Evolutionary conservation across 2,797 vertebrate species (phyloP), one percentile per base, ranked within the genome.

Genomic region (Neosilurus hyrtlii): DNA sequence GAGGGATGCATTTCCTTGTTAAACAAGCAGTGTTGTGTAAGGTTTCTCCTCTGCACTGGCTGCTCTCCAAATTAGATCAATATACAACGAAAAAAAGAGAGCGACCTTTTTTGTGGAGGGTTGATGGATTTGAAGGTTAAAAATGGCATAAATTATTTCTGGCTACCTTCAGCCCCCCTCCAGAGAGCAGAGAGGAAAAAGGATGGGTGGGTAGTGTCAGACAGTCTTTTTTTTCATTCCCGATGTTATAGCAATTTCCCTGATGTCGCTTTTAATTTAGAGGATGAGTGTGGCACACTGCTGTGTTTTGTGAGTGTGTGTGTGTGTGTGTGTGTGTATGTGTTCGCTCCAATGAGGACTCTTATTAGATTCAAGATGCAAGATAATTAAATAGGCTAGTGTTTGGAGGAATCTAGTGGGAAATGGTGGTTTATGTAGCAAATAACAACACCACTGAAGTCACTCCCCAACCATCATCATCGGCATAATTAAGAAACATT

Each of bases 221-320:
- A 66, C 76, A 75, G 10, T 73, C 37, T 81, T 70, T 85, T 65
- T 59, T 84, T 78, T n/a, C 51, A 83, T 86, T 86, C 86, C 56
- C 76, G 81, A 87, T 71, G 62, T 86, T 88, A 87, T 79, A 83
- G 85, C 87, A 86, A 88, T 89, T 89, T 88, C 85, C 88, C 88
- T 88, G 87, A 89, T 86, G 90, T 87, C 86, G 67, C 86, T 89
- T 89, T 88, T 89, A 86, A 90, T 89, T 89, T 89, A 86, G 71
- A n/a, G 85, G 83, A 85, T 18, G 51, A 80, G 75, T 68, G 14
- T 76, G 62, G 83, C 78, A 78, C 83, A 81, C 68, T 76, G 83
- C 54, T 68, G 74, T 63, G 37, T 70, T 54, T 54, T 81, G 79
- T 54, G 24, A 75, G 62, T 70, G 79, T 70, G 15, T 61, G 78